Percentiles rank a stretch among this genome's conserved stretches.
phyloP scores from a whole-genome alignment of 1,140 invertebrate genomes.

The Diprion similis region DNA sequence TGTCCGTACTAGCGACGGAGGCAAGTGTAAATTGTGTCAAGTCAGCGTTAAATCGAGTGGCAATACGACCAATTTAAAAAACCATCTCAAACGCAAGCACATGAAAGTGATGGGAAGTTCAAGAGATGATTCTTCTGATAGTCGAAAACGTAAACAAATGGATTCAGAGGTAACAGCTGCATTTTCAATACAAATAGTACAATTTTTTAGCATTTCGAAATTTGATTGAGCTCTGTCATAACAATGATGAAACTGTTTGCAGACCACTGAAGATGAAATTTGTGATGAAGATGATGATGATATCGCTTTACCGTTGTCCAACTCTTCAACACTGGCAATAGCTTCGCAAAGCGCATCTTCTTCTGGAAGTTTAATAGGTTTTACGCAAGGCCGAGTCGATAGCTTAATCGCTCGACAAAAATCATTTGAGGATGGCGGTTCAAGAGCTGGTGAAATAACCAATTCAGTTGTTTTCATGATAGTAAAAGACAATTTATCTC shows the following conservation, averaged over 20 bases:
- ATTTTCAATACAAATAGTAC: not conserved
- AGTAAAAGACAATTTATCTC: constrained; percentile 27
- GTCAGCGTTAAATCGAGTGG: constrained; percentile 5
- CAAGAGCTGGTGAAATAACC: constrained; percentile 20
- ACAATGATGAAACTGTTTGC: not conserved
- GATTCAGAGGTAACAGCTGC: not conserved
- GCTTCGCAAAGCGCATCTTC: not conserved
- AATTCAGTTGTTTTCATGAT: constrained; percentile 29
- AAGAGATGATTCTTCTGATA: not conserved
- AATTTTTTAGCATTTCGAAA: constrained; percentile 1
- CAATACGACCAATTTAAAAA: constrained; percentile 12
- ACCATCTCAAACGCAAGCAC: constrained; percentile 4
- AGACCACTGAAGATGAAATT: not conserved
- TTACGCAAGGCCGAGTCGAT: not conserved
- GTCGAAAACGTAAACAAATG: not conserved
- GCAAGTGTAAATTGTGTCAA: not conserved
- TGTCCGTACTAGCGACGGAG: not conserved
- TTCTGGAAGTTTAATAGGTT: not conserved
- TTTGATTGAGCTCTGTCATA: not conserved
- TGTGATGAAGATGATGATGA: not conserved
- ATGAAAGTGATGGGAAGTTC: not conserved
- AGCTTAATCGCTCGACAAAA: constrained; percentile 14
- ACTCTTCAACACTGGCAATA: not conserved
- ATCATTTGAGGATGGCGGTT: constrained; percentile 21
- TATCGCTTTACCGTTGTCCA: not conserved